phyloP scores from a whole-genome alignment of 2,797 vertebrate genomes.

The Helarctos malayanus region DNA sequence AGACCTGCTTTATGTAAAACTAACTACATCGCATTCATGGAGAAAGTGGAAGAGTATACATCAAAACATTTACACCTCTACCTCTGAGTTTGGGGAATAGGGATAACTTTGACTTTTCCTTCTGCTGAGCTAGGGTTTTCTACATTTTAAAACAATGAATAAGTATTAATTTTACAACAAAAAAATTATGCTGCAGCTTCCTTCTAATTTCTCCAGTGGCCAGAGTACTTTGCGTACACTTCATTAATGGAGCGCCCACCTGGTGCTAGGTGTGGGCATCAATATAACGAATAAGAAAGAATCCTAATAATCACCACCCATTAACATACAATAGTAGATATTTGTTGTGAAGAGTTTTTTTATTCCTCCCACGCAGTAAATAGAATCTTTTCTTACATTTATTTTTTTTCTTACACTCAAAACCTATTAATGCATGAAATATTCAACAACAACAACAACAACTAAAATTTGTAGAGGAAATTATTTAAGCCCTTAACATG shows the following conservation, averaged over 20 bases:
- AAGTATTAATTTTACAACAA: constrained; percentile 46
- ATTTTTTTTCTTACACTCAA: not conserved
- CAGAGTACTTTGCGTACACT: not conserved
- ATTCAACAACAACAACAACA: not conserved
- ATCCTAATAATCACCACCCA: not conserved
- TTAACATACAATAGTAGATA: not conserved
- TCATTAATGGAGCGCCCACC: not conserved
- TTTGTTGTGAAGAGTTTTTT: not conserved
- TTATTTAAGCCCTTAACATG: not conserved
- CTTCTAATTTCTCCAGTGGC: not conserved
- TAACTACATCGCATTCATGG: not conserved
- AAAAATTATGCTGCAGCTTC: constrained; percentile 26
- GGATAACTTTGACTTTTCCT: constrained; percentile 39
- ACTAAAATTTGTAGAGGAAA: not conserved
- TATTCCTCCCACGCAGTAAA: constrained; percentile 1
- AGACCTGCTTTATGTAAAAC: not conserved
- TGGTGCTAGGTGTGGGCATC: not conserved
- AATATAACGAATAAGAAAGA: not conserved
- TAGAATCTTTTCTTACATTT: not conserved
- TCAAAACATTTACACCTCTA: not conserved
- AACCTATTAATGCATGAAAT: not conserved
- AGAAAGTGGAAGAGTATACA: not conserved
- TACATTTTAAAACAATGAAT: not conserved
- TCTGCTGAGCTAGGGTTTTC: not conserved
- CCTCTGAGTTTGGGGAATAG: constrained; percentile 22